These are phyloP conservation scores for Morinoia aosen DNA, from an alignment of 2,888 invertebrate genomes.

Conservation along the genomic window DNA sequence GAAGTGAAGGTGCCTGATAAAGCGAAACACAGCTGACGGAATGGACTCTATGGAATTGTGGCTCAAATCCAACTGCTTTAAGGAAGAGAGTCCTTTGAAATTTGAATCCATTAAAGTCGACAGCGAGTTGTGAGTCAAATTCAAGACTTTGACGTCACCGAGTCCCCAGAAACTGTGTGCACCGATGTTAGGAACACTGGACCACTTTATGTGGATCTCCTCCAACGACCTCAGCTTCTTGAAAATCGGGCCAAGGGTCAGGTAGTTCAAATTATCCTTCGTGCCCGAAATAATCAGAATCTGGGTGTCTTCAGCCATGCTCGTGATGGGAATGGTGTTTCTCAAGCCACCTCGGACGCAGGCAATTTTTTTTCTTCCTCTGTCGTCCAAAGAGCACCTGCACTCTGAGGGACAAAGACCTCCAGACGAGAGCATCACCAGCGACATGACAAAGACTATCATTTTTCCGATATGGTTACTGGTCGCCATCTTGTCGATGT, in stretches of 20 bases:
- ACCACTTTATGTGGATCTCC: conserved; percentile 79
- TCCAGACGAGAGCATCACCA: background rate
- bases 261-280: conserved; percentile 72
- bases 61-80: conserved; percentile 81
- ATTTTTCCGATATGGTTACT: background rate
- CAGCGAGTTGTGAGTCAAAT: conserved; percentile 83
- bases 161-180: conserved; percentile 87
- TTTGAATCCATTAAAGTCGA: conserved; percentile 80
- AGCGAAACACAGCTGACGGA: conserved; percentile 83
- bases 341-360: conserved; percentile 77
- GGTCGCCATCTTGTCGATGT: background rate
- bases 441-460: background rate
- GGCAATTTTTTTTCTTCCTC: conserved; percentile 76
- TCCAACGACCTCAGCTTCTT: conserved; percentile 76
- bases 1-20: conserved; percentile 80
- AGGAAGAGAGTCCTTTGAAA: conserved; percentile 83
- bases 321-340: conserved; percentile 70
- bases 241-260: conserved; percentile 82
- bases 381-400: conserved; percentile 76
- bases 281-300: conserved; percentile 81
- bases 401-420: conserved; percentile 79
- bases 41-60: conserved; percentile 82
- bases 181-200: conserved; percentile 83
- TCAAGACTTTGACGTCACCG: conserved; percentile 75
- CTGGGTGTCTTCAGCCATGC: conserved; percentile 69